phyloP scores from a whole-genome alignment of 2,113 vertebrate genomes.

The Puntigrus tetrazona region DNA sequence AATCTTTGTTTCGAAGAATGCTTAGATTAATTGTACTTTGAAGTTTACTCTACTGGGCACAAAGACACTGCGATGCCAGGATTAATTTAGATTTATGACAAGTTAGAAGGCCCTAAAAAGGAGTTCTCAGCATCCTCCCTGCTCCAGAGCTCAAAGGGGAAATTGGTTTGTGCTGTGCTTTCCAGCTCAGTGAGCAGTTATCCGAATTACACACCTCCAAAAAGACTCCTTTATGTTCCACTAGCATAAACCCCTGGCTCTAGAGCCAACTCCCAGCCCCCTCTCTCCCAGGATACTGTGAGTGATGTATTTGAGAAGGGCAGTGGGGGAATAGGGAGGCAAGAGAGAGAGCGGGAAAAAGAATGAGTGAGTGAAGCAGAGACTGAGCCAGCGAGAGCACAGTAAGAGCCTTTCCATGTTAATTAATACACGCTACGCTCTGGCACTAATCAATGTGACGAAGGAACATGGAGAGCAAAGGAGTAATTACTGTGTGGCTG shows the following conservation, averaged over 20 bases:
- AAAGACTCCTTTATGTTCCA: constrained; percentile 54
- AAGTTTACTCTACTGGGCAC: constrained; percentile 25
- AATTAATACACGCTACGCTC: constrained; percentile 58
- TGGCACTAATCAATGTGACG: constrained; percentile 55
- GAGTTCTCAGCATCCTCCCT: constrained; percentile 27
- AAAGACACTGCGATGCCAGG: background rate
- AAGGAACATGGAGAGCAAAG: constrained; percentile 34
- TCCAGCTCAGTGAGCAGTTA: constrained; percentile 57
- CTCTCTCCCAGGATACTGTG: constrained; percentile 42
- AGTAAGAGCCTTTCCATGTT: constrained; percentile 50
- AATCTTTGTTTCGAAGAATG: constrained; percentile 4
- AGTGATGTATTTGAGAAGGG: constrained; percentile 49
- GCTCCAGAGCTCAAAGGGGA: constrained; percentile 47
- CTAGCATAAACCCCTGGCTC: constrained; percentile 51
- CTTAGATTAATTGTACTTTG: background rate
- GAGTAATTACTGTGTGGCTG: constrained; percentile 51
- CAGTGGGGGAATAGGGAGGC: background rate
- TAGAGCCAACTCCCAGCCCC: constrained; percentile 46
- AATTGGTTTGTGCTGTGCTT: constrained; percentile 56
- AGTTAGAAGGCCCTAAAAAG: constrained; percentile 39
- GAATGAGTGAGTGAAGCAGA: background rate
- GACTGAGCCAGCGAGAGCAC: background rate
- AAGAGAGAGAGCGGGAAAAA: background rate
- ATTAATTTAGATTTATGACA: constrained; percentile 52
- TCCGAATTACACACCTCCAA: constrained; percentile 58